Conservation (phyloP, 2,888 invertebrate genomes). For the Cotesia congregata region DNA sequence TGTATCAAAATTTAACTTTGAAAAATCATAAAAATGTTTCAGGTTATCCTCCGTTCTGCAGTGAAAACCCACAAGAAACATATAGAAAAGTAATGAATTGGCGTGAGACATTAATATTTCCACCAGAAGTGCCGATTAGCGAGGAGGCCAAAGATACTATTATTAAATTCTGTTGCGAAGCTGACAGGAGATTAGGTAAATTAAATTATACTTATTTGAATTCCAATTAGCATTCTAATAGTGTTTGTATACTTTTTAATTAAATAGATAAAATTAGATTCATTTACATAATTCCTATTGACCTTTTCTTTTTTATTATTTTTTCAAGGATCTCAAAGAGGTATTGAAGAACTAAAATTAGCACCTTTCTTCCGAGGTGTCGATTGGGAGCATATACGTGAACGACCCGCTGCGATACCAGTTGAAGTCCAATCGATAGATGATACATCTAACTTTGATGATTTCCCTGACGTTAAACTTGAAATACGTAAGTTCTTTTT, state of each 20-base stretch:
- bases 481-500: conserved; percentile 89
- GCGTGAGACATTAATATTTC: conserved; percentile 98
- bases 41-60: conserved; percentile 99
- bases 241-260: conserved; percentile 11
- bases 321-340: conserved; percentile 85
- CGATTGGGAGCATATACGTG: conserved; percentile 99
- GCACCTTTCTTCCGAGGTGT: conserved; percentile 96
- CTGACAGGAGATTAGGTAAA: conserved; percentile 84
- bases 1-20: no score
- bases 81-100: conserved; percentile 99
- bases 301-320: conserved; percentile 22
- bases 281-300: not conserved
- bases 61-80: conserved; percentile 97
- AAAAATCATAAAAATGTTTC: conserved; percentile 35
- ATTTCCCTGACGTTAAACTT: conserved; percentile 98
- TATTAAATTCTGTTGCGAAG: conserved; percentile 96
- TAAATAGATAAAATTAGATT: not conserved
- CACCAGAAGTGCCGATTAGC: conserved; percentile 99
- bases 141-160: conserved; percentile 97
- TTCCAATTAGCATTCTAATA: not conserved
- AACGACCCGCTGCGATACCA: conserved; percentile 97
- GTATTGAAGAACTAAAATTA: conserved; percentile 93
- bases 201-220: conserved; percentile 13
- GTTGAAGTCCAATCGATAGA: conserved; percentile 99
- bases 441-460: conserved; percentile 99